Conservation (phyloP, 2,797 vertebrate genomes). For the Hydrolagus colliei region DNA sequence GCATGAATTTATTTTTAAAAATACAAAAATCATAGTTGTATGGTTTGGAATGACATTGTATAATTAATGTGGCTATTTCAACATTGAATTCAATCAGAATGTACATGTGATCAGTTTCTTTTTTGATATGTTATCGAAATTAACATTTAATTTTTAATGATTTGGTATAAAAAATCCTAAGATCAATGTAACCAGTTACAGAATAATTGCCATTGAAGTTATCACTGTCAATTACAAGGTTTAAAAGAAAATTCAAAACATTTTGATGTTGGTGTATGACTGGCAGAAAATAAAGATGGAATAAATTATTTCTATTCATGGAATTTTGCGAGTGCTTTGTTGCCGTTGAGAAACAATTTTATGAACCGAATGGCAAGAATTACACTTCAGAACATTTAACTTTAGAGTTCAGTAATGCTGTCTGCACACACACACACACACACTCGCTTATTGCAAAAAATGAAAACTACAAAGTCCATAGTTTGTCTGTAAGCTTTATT, state of each 20-base stretch:
- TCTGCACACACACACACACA: no score
- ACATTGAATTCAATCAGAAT: background rate
- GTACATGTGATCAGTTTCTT: conserved; percentile 10
- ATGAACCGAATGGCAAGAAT: background rate
- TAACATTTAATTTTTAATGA: conserved; percentile 19
- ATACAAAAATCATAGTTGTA: background rate
- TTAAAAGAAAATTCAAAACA: background rate
- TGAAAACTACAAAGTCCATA: background rate
- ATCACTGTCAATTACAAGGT: background rate
- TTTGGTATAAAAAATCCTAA: conserved; percentile 3
- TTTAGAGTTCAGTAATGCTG: background rate
- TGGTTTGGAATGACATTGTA: conserved; percentile 11
- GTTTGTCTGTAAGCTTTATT: conserved; percentile 96
- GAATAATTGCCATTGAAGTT: background rate
- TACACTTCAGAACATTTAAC: background rate
- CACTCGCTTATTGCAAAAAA: no score
- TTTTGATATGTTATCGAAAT: conserved; percentile 13
- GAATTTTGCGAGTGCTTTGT: background rate
- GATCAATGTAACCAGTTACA: conserved; percentile 1
- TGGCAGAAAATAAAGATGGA: conserved; percentile 1
- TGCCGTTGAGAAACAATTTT: background rate
- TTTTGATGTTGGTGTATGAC: background rate
- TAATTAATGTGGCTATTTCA: background rate
- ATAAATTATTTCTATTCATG: background rate
- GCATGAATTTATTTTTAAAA: conserved; percentile 70